Evolutionary conservation across 2,888 invertebrate genomes (phyloP), one percentile per base, ranked within the genome.

Genomic region (Drosophila fungiperda): DNA sequence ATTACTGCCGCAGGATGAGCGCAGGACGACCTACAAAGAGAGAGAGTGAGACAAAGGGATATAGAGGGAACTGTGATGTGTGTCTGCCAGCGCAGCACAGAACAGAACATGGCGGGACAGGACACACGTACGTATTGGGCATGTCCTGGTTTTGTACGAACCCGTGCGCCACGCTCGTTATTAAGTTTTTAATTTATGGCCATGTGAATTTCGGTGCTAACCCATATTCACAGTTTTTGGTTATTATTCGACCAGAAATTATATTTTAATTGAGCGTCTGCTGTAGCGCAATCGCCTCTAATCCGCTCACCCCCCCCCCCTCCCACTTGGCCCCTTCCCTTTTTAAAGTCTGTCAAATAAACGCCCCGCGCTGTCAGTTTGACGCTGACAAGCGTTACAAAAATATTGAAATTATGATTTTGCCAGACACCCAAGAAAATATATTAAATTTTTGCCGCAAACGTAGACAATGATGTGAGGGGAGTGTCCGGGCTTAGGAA

Each of bases 111-210:
- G 32, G 59, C 68, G 71, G 66, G 66, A 78, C 73, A 77, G 75
- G 68, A 73, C 69, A 66, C 68, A 72, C 67, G 49, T 61, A 68
- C 87, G 83, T 90, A 89, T 86, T 90, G 91, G 86, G 83, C 85
- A 90, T 91, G 91, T 91, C 90, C 91, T 84, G 87, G 84, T 81
- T 90, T 77, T 83, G 78, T 79, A 76, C 76, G 76, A 74, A 78
- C 87, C 83, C 60, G 70, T 53, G 80, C 82, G 71, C 80, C 74
- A 74, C 88, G 61, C 70, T 86, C 81, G 90, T 91, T 92, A 92
- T 92, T 92, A 92, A 91, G 90, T 88, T 90, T 90, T 90, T 87
- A 91, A 92, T 92, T 92, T 92, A 92, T 92, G 89, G 64, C 78
- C 84, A 85, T 87, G 85, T 76, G 87, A 87, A 87, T 62, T 71